These are phyloP conservation scores for Drosophila kambysellisi DNA, from an alignment of 2,888 invertebrate species.

Conservation along the genomic window DNA sequence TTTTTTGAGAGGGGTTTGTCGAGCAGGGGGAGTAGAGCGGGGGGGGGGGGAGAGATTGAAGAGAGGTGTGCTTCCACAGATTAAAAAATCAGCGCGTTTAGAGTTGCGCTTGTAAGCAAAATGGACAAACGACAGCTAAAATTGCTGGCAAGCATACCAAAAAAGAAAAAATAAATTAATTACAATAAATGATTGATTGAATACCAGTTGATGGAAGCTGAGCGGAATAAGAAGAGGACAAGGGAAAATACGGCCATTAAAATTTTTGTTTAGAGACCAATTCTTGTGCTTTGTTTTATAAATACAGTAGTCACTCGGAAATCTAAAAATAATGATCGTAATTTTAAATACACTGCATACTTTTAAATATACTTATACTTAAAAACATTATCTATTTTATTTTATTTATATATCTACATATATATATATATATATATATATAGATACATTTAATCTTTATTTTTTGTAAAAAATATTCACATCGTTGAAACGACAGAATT, in stretches of 20 bases:
- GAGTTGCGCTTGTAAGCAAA: slow-evolving; percentile 28
- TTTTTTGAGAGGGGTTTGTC: background rate
- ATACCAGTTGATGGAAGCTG: slow-evolving; percentile 17
- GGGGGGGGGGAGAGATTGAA: background rate
- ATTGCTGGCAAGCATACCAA: background rate
- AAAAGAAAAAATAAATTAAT: background rate
- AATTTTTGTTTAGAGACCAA: slow-evolving; percentile 17
- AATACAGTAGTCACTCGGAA: background rate
- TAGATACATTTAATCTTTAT: background rate
- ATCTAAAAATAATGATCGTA: background rate
- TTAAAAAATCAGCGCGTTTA: slow-evolving; percentile 21
- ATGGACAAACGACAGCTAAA: slow-evolving; percentile 31
- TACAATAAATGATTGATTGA: slow-evolving; percentile 52
- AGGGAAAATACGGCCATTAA: slow-evolving; percentile 32
- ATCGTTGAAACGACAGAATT: background rate
- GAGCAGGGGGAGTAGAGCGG: background rate
- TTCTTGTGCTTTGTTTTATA: slow-evolving; percentile 14
- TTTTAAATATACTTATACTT: too few relatives aligned
- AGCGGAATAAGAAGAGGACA: slow-evolving; percentile 3
- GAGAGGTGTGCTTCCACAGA: slow-evolving; percentile 3
- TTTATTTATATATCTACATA: too few relatives aligned
- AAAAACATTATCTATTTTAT: background rate
- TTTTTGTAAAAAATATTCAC: background rate
- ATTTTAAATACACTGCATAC: background rate
- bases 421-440: background rate